A percentile compares a stretch with the other conserved stretches of the same genome.
Conservation (phyloP, 2,797 vertebrate genomes). For the Scleropages formosus region DNA sequence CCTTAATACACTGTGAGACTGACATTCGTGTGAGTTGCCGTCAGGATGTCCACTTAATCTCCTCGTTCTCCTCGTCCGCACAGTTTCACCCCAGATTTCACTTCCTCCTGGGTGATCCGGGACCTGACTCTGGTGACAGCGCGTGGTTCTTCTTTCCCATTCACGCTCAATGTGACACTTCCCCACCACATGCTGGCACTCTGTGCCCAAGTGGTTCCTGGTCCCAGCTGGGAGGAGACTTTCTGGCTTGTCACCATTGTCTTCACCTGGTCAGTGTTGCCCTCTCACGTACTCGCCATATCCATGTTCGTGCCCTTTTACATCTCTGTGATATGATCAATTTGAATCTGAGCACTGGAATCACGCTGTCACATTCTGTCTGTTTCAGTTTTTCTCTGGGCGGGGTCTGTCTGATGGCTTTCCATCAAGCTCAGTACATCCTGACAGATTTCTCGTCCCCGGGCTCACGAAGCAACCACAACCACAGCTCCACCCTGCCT, state of each 20-base stretch:
- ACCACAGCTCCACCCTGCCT: conserved; percentile 62
- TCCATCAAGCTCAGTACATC: conserved; percentile 94
- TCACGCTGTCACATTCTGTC: conserved; percentile 11
- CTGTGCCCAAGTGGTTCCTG: conserved; percentile 92
- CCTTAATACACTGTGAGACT: too few relatives aligned
- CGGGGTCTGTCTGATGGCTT: conserved; percentile 91
- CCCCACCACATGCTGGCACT: conserved; percentile 94
- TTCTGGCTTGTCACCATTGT: conserved; percentile 91
- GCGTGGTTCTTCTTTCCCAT: conserved; percentile 82
- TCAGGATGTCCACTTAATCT: background rate
- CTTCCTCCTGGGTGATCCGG: conserved; percentile 94
- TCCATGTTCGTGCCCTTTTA: background rate
- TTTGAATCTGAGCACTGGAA: too few relatives aligned
- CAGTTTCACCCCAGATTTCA: conserved; percentile 97
- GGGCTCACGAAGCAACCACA: conserved; percentile 75
- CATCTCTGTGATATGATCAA: background rate
- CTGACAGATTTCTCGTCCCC: conserved; percentile 87
- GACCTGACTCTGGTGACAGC: conserved; percentile 86
- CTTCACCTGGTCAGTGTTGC: conserved; percentile 81
- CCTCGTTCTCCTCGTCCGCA: background rate
- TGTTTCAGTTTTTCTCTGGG: conserved; percentile 84
- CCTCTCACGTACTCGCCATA: background rate
- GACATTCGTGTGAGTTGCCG: too few relatives aligned
- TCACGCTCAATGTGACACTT: conserved; percentile 93
- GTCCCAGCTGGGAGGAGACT: conserved; percentile 94